A percentile compares a stretch with the other conserved stretches of the same genome.
Evolutionary conservation across 2,797 vertebrate species (phyloP).

Genomic region (Melanotaenia parkinsoni): DNA sequence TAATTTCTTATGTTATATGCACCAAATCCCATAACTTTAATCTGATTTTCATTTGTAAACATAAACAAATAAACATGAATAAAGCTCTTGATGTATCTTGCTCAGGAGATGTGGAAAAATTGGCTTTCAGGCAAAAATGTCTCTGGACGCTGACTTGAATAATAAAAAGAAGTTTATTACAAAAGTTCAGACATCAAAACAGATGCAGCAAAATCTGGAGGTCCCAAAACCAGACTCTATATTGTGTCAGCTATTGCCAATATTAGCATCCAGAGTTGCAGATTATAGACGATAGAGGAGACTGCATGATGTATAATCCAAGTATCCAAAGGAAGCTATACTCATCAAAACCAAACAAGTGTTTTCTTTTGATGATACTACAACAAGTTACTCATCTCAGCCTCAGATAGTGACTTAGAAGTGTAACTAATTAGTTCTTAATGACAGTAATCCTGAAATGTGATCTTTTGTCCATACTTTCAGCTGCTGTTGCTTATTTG

Average conservation of each 20-base stretch:
- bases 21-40: neutral
- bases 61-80: neutral
- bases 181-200: too few species aligned
- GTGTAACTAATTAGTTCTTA: neutral
- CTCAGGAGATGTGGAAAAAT: too few species aligned
- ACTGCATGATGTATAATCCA: neutral
- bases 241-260: too few species aligned
- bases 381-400: neutral
- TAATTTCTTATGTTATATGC: neutral
- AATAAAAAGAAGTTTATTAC: too few species aligned
- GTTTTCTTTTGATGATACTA: neutral
- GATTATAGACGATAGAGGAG: neutral
- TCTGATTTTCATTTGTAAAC: neutral
- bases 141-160: too few species aligned
- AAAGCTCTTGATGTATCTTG: neutral
- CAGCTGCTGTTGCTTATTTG: neutral
- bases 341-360: neutral
- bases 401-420: neutral
- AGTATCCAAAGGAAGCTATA: neutral
- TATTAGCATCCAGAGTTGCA: neutral
- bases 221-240: too few species aligned
- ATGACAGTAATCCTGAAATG: neutral
- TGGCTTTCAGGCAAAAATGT: too few species aligned
- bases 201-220: too few species aligned
- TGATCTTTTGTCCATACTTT: neutral